These are phyloP conservation scores for Alcedo quadribrachys DNA, from an alignment of 2,797 vertebrate species.

Conservation along the genomic window DNA sequence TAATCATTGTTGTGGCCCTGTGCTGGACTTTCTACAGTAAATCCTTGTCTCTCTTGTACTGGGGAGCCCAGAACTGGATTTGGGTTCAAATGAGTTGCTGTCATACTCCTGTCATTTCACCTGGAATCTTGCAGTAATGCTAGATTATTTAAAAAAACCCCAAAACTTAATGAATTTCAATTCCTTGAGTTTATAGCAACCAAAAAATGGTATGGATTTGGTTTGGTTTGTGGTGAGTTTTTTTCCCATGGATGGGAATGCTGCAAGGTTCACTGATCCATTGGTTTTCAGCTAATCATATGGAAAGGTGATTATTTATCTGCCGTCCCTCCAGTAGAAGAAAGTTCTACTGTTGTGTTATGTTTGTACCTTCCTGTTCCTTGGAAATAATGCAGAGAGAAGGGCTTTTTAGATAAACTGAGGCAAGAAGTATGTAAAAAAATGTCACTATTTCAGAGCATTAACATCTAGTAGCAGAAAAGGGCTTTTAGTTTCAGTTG, in stretches of 20 bases:
- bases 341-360: neutral
- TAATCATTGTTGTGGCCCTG: neutral
- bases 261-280: neutral
- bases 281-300: neutral
- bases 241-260: neutral
- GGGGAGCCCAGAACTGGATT: neutral
- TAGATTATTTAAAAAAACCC: neutral
- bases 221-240: neutral
- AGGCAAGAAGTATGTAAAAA: neutral
- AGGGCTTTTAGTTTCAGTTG: neutral
- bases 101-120: neutral
- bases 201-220: neutral
- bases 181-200: neutral
- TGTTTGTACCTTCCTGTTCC: neutral
- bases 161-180: neutral
- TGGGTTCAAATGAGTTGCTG: neutral
- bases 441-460: neutral
- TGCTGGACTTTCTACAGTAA: neutral
- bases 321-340: neutral
- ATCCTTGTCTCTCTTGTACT: neutral
- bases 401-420: neutral
- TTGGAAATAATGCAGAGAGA: neutral
- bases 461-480: neutral
- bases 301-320: neutral
- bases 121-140: neutral